phyloP scores from a whole-genome alignment of 2,888 invertebrate genomes.

The Drosophila quinaria region DNA sequence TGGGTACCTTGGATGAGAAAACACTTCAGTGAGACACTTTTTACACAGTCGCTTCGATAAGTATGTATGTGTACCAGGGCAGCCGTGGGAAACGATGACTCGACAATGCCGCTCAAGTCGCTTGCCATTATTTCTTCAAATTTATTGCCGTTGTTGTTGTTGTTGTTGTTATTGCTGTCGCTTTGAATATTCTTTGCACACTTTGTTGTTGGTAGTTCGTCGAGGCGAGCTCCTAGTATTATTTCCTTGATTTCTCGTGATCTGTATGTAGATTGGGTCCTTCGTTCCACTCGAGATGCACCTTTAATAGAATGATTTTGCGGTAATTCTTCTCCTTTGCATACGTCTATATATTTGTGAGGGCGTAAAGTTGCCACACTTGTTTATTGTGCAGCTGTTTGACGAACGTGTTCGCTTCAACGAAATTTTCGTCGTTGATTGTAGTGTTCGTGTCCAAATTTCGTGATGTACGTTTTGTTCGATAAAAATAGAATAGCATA shows the following conservation, averaged over 20 bases:
- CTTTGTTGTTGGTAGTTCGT: slow-evolving; percentile 30
- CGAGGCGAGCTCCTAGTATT: slow-evolving; percentile 27
- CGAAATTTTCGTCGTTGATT: no score
- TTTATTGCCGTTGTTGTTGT: slow-evolving; percentile 38
- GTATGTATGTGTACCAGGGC: slow-evolving; percentile 91
- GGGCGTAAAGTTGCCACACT: slow-evolving; percentile 37
- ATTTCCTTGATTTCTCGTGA: slow-evolving; percentile 15
- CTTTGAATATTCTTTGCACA: slow-evolving; percentile 22
- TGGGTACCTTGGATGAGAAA: slow-evolving; percentile 87
- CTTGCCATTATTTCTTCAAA: slow-evolving; percentile 63
- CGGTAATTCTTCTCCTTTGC: slow-evolving; percentile 52
- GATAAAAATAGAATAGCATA: no score
- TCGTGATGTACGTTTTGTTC: no score
- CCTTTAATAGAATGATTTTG: slow-evolving; percentile 62
- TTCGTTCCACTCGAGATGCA: slow-evolving; percentile 28
- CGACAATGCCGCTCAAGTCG: slow-evolving; percentile 85
- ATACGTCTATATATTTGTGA: slow-evolving; percentile 49
- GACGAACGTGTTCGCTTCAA: no score
- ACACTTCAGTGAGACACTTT: not conserved
- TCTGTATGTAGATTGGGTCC: slow-evolving; percentile 29
- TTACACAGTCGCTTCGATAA: not conserved
- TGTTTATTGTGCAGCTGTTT: slow-evolving; percentile 34
- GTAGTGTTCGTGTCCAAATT: no score
- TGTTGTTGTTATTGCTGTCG: slow-evolving; percentile 22
- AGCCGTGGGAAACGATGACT: slow-evolving; percentile 92